Evolutionary conservation across 92 coral and sea anemone genomes (phyloP), one percentile per base, ranked within the genome.

Genomic region (Porites rus): DNA sequence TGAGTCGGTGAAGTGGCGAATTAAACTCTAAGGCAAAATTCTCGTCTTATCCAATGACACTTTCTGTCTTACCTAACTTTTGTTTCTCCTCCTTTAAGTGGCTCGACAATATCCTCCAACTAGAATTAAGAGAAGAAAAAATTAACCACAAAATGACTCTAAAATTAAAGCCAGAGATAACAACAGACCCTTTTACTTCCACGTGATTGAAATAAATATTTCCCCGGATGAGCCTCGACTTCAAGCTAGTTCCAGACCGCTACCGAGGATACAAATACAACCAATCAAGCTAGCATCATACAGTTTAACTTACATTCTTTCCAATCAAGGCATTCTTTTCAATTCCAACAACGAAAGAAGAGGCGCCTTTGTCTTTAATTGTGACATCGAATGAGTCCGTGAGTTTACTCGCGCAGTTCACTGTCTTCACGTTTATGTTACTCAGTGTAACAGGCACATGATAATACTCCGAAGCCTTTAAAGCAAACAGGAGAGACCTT

Each of bases 381-480:
- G 92, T 85, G 31, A 92, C 88, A 7, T 90, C 87, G 74, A 95
- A 91, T 7, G 88, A 74, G 73, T 82, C 65, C 69, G 90, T 24
- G 28, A 94, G 91, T 9, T 87, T 6, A 17, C 51, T 66, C 10
- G 95, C 80, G 75, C 99, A 96, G 54, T 93, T 88, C 21, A 84
- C 86, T 7, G 98, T 93, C 77, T 79, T 91, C 2, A 95, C 92
- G 53, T 73, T 92, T 10, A 96, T 93, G 19, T 84, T 76, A 38
- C 90, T 88, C 62, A 96, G 92, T 51, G 96, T 64, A 1, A 94
- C 92, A 19, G 99, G 99, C n/a, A 93, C 91, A 31, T 85, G 97
- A 19, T 83, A 58, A 66, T 95, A 95, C 10, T 72, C 74, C 16
- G 97, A 91, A 1, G 95, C 92, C 99, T 96, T 81, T 1, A 73